Evolutionary conservation across 2,888 invertebrate genomes (phyloP), one percentile per base, ranked within the genome.

Genomic region (Mylabris sibirica): DNA sequence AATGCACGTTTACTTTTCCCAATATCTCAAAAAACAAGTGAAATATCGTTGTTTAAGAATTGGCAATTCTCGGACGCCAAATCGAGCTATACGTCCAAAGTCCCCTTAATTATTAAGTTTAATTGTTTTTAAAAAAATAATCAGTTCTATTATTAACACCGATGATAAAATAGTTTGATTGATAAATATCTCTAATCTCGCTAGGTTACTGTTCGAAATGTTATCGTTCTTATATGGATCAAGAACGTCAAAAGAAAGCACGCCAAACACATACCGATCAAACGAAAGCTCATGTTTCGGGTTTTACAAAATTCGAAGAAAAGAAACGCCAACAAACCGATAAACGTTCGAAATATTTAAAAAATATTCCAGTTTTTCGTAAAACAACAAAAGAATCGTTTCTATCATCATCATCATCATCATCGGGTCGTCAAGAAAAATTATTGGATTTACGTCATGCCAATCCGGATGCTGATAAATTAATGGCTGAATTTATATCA

Each of bases 151-250:
- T 35, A 11, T 11, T 35, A 35, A 35, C 8, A 35, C 8, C 9
- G 0, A 35, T 35, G 35, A 35, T 35, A 35, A 9, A 35, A 12
- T 30, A 4, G 8, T 35, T 35, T 35, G 3, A 2, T 11, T 35
- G 9, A 35, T 35, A 9, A 3, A 14, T 17, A 24, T 24, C 35
- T 11, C n/a, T 60, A n/a, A 60, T 67, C 63, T 65, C 70, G 26
- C 66, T 5, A 85, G 85, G 98, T 2, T 97, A 96, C 84, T 99
- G 99, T 85, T 99, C 99, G 60, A 94, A 96, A 86, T 99, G 99
- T 84, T 96, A 96, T 85, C 90, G 96, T 64, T 94, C 96, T 78
- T 90, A 91, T 78, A 88, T 93, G 83, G 90, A 90, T 75, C 87
- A 85, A 68, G 88, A 90, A 77, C 85, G 89, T 72, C 88, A 84